phyloP scores from a whole-genome alignment of 2,888 invertebrate species.

The Emmelina monodactyla region DNA sequence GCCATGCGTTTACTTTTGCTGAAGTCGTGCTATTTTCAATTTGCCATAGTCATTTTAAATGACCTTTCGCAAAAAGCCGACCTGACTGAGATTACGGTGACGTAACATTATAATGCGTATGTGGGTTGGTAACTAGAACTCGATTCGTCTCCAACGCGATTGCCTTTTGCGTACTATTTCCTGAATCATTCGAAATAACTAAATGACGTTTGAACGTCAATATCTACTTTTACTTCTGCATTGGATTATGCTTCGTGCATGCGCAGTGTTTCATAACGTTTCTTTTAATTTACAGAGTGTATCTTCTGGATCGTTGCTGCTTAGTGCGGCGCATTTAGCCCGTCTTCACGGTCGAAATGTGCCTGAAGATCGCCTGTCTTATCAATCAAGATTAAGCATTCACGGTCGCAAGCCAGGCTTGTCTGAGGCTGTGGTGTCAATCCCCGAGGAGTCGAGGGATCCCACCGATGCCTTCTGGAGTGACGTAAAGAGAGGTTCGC shows the following conservation, averaged over 20 bases:
- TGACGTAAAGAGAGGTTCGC: slow-evolving; percentile 50
- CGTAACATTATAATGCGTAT: slow-evolving; percentile 13
- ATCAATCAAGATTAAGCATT: slow-evolving; percentile 40
- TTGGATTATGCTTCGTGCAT: background rate
- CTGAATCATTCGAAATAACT: background rate
- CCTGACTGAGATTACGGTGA: slow-evolving; percentile 15
- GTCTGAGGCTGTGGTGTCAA: slow-evolving; percentile 42
- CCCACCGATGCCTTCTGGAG: slow-evolving; percentile 47
- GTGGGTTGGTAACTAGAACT: background rate
- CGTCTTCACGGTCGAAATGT: slow-evolving; percentile 55
- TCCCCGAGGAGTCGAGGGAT: slow-evolving; percentile 49
- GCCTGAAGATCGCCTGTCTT: slow-evolving; percentile 40
- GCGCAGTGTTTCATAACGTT: background rate
- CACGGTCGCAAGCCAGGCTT: slow-evolving; percentile 35
- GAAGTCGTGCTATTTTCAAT: too few relatives aligned
- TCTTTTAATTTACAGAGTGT: slow-evolving; percentile 70
- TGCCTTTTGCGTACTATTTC: background rate
- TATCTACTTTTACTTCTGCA: background rate
- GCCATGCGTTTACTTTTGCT: too few relatives aligned
- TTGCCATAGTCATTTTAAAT: slow-evolving; percentile 12
- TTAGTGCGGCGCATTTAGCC: slow-evolving; percentile 79
- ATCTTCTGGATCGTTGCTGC: slow-evolving; percentile 78
- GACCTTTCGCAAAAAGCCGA: slow-evolving; percentile 21
- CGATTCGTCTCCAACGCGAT: background rate
- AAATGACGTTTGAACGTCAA: slow-evolving; percentile 1